Base-by-base conservation (phyloP, 2,888 invertebrate genomes). In the Polymixis lichenea region DNA sequence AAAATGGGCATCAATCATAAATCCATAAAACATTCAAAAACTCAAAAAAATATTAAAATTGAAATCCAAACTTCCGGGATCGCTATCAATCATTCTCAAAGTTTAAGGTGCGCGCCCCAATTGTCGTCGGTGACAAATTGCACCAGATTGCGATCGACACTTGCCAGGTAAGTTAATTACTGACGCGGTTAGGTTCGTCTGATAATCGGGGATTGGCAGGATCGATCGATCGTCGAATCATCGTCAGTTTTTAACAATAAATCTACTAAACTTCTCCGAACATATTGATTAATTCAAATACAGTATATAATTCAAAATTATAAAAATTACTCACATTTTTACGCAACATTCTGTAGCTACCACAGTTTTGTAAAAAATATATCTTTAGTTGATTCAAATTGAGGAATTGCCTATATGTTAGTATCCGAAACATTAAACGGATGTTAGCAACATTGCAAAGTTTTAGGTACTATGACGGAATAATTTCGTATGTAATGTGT, bases 41-140 rank as follows among this genome's bases (percentile, higher is more conserved):
- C 15, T 28, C 28, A 53, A 43, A 67, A 61, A 70, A 64, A 70
- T n/a, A n/a, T n/a, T 22, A 0, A 78, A 73, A 83, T 73, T 83
- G 49, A 78, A 74, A 51, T 5, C 15, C 22, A 53, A 78, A 69
- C 56, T 72, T 73, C 78, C 72, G 28, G 25, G 25, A 19, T 65
- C n/a, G 64, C 68, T 75, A 84, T 81, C 72, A 77, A 88, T 81
- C 76, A 81, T 28, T 55, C 25, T 32, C 55, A 53, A 84, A 86
- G 84, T 86, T 84, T 80, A 73, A 87, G 87, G 81, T 78, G 72
- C 25, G 61, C 77, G 87, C 64, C 69, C 87, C 81, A 86, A 78
- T 87, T 88, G 83, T 77, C 72, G 80, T 73, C 81, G 6, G 73
- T 85, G 89, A 83, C 87, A 88, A 87, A 88, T 88, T 88, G 79